Conservation (phyloP, 2,797 vertebrate species). For the Cyprinella venusta region DNA sequence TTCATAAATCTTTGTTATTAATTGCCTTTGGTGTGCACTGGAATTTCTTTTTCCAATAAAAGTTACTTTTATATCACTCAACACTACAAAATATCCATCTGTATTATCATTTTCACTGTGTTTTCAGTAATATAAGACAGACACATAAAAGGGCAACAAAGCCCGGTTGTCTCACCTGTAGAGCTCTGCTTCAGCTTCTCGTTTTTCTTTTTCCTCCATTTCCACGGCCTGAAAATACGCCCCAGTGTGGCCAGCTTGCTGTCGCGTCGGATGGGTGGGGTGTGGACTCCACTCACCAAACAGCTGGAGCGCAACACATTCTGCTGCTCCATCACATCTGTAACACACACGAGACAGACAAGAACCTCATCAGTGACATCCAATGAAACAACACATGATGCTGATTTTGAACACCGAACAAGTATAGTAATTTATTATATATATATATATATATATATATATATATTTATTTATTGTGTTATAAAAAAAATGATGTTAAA, state of each 20-base stretch:
- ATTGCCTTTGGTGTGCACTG: neutral
- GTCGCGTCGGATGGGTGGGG: slow-evolving; percentile 91
- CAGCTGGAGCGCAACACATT: slow-evolving; percentile 87
- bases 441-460: too few species aligned
- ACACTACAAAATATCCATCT: neutral
- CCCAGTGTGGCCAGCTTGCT: slow-evolving; percentile 96
- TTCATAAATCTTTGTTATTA: too few species aligned
- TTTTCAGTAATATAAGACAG: neutral
- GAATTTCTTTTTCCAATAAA: neutral
- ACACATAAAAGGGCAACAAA: neutral
- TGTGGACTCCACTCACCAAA: slow-evolving; percentile 90
- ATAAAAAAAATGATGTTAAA: too few species aligned
- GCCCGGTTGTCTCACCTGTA: slow-evolving; percentile 78
- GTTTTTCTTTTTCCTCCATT: slow-evolving; percentile 98
- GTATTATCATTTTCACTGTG: neutral
- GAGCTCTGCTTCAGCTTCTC: slow-evolving; percentile 91
- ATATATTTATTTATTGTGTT: too few species aligned
- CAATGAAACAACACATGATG: neutral
- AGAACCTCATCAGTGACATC: neutral
- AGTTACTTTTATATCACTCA: neutral
- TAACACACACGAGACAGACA: slow-evolving; percentile 52
- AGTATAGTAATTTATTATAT: neutral
- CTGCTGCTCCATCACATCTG: slow-evolving; percentile 89
- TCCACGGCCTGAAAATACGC: slow-evolving; percentile 98
- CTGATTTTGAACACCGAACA: neutral